Conservation (phyloP, 2,113 vertebrate species). For the Malaclemys terrapin region DNA sequence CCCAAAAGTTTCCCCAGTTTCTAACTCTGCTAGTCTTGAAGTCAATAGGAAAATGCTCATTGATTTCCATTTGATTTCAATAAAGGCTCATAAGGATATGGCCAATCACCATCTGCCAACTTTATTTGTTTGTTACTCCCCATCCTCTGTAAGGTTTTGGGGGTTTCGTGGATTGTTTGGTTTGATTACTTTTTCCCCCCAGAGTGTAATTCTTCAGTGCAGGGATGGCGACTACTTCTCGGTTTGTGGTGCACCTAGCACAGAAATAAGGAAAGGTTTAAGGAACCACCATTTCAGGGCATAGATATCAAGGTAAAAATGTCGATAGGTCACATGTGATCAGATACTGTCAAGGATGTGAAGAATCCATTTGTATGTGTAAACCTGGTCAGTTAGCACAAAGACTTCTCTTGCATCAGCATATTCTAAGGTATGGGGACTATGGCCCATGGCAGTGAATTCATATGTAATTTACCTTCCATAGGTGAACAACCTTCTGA, state of each 20-base stretch:
- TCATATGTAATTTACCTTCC: not conserved
- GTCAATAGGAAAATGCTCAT: not conserved
- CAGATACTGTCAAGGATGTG: not conserved
- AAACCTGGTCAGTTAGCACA: not conserved
- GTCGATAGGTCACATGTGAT: not conserved
- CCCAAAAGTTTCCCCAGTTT: too few relatives aligned
- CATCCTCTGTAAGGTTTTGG: accelerated
- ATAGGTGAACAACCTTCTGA: not conserved
- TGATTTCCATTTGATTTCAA: not conserved
- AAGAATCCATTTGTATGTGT: not conserved
- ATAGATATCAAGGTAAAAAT: not conserved
- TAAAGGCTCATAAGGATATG: not conserved
- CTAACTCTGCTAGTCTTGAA: not conserved
- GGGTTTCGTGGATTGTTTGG: too few relatives aligned
- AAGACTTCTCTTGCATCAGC: not conserved
- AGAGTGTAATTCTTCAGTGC: not conserved
- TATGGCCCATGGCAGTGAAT: not conserved
- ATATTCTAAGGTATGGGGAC: not conserved
- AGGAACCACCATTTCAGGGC: not conserved
- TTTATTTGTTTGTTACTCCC: not conserved
- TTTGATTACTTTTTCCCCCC: not conserved
- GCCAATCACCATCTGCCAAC: not conserved
- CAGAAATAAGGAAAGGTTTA: accelerated
- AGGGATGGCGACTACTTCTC: accelerated
- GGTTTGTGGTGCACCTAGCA: not conserved